Conservation (phyloP, 2,797 vertebrate genomes). For the Forpus xanthops region DNA sequence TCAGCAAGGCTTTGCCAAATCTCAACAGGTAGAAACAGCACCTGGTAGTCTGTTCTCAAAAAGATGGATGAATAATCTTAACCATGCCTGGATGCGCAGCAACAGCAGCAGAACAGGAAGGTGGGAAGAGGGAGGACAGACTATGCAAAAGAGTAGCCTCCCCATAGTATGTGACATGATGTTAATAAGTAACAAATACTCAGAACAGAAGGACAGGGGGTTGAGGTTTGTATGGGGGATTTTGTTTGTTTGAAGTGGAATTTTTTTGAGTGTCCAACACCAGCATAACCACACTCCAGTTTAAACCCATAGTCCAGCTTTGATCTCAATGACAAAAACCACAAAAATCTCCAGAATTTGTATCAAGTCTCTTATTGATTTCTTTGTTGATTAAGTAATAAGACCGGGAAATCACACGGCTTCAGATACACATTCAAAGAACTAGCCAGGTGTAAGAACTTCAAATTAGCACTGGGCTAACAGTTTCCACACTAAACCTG, state of each 20-base stretch:
- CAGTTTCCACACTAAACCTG: background rate
- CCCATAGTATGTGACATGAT: too few species aligned
- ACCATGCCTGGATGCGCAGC: background rate
- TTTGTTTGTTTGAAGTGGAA: background rate
- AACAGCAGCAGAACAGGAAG: background rate
- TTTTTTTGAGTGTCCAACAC: background rate
- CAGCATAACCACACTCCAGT: background rate
- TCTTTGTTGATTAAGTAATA: background rate
- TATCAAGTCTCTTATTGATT: background rate
- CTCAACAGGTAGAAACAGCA: background rate
- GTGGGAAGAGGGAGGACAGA: background rate
- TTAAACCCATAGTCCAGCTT: background rate
- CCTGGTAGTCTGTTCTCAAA: rapidly evolving
- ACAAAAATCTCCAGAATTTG: background rate
- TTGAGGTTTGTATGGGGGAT: background rate
- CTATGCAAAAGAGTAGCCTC: background rate
- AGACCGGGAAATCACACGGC: background rate
- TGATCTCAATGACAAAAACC: background rate
- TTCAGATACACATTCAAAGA: background rate
- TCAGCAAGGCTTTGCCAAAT: background rate
- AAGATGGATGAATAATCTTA: background rate
- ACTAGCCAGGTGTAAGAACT: background rate
- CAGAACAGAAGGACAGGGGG: background rate
- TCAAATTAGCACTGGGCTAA: background rate
- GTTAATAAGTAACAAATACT: background rate